phyloP scores from a whole-genome alignment of 2,797 vertebrate genomes.

The Aselliscus stoliczkanus region DNA sequence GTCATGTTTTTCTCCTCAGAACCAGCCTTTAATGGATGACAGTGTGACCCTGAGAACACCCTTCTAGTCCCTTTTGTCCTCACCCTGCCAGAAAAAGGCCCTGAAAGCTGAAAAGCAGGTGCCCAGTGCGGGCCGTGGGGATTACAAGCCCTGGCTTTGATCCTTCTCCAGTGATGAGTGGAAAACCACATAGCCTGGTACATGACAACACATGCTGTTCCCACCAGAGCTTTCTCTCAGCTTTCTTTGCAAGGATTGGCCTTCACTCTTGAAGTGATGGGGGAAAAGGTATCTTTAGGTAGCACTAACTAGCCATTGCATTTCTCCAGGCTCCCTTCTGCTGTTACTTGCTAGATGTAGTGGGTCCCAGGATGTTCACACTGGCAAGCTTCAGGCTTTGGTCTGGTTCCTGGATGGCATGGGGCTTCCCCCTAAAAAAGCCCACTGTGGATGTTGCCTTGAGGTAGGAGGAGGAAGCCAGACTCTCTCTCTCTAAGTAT shows the following conservation, averaged over 20 bases:
- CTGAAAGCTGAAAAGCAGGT: neutral
- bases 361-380: no score
- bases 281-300: neutral
- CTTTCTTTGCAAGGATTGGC: neutral
- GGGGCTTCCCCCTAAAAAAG: neutral
- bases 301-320: rapidly evolving
- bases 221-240: neutral
- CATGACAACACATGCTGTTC: neutral
- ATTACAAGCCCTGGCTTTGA: neutral
- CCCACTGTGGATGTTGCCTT: no score
- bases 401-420: neutral
- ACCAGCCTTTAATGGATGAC: neutral
- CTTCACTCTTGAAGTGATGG: neutral
- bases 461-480: neutral
- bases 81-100: neutral
- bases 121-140: neutral
- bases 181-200: neutral
- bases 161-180: neutral
- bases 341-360: neutral
- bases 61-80: neutral
- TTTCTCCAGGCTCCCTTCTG: neutral
- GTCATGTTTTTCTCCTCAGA: neutral
- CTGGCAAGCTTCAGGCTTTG: neutral
- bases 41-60: neutral
- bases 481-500: neutral